Evolutionary conservation across 2,113 vertebrate species (phyloP).

Genomic region (Nycticryphes semicollaris): DNA sequence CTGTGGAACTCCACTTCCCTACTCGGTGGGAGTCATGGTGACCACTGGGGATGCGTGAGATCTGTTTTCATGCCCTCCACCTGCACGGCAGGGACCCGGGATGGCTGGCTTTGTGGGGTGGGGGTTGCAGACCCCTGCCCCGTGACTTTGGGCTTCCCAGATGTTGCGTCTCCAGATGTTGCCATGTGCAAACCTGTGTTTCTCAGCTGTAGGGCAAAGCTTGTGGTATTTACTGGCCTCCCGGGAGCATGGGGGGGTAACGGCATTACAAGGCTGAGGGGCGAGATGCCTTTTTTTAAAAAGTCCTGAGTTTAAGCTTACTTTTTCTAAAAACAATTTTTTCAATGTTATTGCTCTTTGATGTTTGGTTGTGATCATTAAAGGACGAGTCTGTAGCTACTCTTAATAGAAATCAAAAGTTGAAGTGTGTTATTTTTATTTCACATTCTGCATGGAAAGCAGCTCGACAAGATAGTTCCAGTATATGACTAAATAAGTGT

Average conservation of each 20-base stretch:
- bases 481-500: neutral
- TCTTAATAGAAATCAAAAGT: neutral
- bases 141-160: neutral
- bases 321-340: neutral
- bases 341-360: slow-evolving; percentile 35
- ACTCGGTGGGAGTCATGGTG: neutral
- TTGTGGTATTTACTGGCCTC: neutral
- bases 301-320: neutral
- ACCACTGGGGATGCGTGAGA: rapidly evolving
- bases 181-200: neutral
- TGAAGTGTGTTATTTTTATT: slow-evolving; percentile 13
- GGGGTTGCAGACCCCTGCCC: neutral
- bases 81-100: neutral
- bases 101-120: neutral
- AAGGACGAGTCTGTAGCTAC: slow-evolving; percentile 31
- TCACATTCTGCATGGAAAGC: neutral
- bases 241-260: neutral
- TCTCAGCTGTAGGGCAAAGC: neutral
- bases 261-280: neutral
- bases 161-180: neutral
- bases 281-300: neutral
- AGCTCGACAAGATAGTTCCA: neutral
- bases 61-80: neutral
- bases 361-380: slow-evolving; percentile 53
- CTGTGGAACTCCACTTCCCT: neutral